Conservation (phyloP, 2,797 vertebrate genomes). For the Thalassophryne amazonica region DNA sequence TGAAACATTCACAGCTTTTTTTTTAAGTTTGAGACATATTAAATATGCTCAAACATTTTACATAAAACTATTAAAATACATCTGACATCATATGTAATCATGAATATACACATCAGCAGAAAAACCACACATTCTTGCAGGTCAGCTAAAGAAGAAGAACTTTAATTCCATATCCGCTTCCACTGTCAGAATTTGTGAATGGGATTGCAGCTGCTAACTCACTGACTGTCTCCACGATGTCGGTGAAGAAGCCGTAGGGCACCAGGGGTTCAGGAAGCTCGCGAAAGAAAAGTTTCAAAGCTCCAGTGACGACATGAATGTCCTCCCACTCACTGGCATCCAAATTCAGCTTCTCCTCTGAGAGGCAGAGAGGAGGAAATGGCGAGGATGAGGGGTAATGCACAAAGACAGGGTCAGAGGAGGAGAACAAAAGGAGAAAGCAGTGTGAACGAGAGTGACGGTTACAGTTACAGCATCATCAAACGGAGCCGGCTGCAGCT, state of each 20-base stretch:
- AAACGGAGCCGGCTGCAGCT: constrained; percentile 10
- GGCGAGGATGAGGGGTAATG: background rate
- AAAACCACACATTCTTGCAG: too few species aligned
- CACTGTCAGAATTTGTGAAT: background rate
- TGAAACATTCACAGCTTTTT: too few species aligned
- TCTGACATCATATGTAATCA: too few species aligned
- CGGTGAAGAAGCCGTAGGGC: constrained; percentile 78
- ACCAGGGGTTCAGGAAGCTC: constrained; percentile 91
- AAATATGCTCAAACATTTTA: too few species aligned
- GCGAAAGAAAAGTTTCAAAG: constrained; percentile 92
- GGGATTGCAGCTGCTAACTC: constrained; percentile 57
- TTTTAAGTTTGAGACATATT: too few species aligned
- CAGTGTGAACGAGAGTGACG: constrained; percentile 9
- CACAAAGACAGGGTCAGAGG: constrained; percentile 19
- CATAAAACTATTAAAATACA: too few species aligned
- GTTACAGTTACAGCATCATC: constrained; percentile 8
- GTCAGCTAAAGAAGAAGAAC: background rate
- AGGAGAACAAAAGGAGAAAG: background rate
- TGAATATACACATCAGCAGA: too few species aligned
- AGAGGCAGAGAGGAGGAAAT: background rate
- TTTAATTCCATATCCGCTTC: background rate
- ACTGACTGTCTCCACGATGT: constrained; percentile 85
- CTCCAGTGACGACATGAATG: constrained; percentile 90
- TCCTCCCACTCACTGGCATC: constrained; percentile 89
- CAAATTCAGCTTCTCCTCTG: constrained; percentile 87